Base-by-base conservation (phyloP, 2,888 invertebrate genomes). In the Stramonita haemastoma region DNA sequence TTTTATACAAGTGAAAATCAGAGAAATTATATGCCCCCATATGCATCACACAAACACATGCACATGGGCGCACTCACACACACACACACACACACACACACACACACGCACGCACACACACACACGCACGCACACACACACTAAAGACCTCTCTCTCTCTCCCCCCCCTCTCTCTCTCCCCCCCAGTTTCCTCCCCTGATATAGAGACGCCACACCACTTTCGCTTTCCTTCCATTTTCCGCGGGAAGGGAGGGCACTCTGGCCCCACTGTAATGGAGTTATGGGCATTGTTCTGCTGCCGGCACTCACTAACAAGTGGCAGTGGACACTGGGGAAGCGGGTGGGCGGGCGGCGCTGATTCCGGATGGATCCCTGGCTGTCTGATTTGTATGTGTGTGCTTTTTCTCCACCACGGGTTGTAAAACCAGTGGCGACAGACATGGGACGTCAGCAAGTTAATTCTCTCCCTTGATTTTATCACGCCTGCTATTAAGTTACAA, bases 401-500 rank as follows among this genome's bases (percentile, higher is more conserved):
- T 87, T 87, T 87, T 87, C 83, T 19, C 88, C 66, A 29, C 83
- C 19, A 34, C 84, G 17, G n/a, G 26, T 70, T 66, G 84, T 88
- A 88, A 88, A 88, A 83, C 46, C 79, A 81, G 84, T 56, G 70
- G 29, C 81, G 66, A 81, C 88, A 88, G 84, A 88, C 88, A 84
- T 84, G 36, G 88, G 46, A 56, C 79, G 84, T 57, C 86, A 84
- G 84, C 88, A n/a, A n/a, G 88, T 88, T 88, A 84, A 88, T 88
- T 88, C 83, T 84, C 83, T 66, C 88, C 88, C 84, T 88, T 88
- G 66, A 84, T 84, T 88, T 88, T 88, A 83, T 79, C 88, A 29
- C 46, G 84, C 46, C 32, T 79, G 32, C 84, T 81, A 88, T 88
- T 88, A 84, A 88, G 88, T 88, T 88, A 88, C 60, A 4, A 8